These are phyloP conservation scores for Eleutherodactylus coqui DNA, from an alignment of 2,797 vertebrate species.

Conservation along the genomic window DNA sequence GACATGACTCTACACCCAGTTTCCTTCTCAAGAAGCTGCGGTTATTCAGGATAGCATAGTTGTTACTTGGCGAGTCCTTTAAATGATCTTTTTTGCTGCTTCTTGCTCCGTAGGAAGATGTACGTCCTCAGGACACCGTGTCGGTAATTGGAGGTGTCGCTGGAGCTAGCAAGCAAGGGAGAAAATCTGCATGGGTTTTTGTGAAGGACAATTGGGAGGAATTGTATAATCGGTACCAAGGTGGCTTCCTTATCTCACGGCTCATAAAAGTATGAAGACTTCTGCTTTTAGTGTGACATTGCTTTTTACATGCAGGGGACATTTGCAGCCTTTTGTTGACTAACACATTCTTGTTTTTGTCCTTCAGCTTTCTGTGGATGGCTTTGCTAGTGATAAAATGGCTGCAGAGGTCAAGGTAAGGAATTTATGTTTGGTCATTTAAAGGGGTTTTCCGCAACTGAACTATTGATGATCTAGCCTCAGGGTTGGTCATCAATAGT, in stretches of 20 bases:
- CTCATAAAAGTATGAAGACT: conserved; percentile 88
- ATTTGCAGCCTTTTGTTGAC: not conserved
- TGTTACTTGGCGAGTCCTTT: not conserved
- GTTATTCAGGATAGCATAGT: not conserved
- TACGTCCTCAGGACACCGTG: conserved; percentile 98
- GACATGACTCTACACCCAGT: not conserved
- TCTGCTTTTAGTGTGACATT: not conserved
- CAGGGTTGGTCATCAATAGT: no score
- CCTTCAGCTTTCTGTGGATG: conserved; percentile 90
- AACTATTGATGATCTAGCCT: no score
- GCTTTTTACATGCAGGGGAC: not conserved
- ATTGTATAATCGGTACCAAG: conserved; percentile 95
- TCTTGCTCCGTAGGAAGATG: conserved; percentile 84
- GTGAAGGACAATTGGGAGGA: conserved; percentile 98
- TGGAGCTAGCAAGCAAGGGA: conserved; percentile 92
- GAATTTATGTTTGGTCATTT: not conserved
- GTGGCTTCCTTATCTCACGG: conserved; percentile 96
- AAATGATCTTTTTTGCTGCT: rapidly evolving
- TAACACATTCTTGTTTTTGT: not conserved
- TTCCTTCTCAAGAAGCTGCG: not conserved
- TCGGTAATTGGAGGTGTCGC: conserved; percentile 96
- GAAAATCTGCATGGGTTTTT: conserved; percentile 97
- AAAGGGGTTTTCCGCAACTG: no score
- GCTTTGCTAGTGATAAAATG: conserved; percentile 97
- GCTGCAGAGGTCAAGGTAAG: conserved; percentile 96